Evolutionary conservation across 2,113 vertebrate genomes (phyloP).

Genomic region (Himantopus leucocephalus): DNA sequence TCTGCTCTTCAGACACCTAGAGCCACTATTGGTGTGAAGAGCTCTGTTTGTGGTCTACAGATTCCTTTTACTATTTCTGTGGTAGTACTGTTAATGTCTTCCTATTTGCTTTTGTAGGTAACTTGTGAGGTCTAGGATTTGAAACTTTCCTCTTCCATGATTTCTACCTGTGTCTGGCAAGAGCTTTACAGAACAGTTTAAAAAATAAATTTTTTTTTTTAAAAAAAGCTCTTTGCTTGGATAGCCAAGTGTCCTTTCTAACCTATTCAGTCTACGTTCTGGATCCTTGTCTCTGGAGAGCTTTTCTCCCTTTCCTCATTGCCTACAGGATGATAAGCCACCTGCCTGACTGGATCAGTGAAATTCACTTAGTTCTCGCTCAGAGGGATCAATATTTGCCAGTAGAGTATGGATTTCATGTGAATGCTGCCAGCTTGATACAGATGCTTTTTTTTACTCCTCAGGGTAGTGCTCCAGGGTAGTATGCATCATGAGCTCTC

Average conservation of each 20-base stretch:
- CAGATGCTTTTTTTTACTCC: not conserved
- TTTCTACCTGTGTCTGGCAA: not conserved
- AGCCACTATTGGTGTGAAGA: not conserved
- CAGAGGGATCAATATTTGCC: conserved; percentile 27
- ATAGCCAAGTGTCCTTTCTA: not conserved
- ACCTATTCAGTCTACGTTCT: not conserved
- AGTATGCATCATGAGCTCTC: not conserved
- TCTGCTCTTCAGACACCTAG: not conserved
- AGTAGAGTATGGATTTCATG: conserved; percentile 19
- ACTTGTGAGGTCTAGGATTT: not conserved
- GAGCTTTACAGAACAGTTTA: not conserved
- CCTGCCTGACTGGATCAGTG: conserved; percentile 7
- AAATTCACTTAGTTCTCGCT: not conserved
- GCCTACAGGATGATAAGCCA: not conserved
- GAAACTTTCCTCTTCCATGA: not conserved
- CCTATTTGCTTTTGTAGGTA: not conserved
- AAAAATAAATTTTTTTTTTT: not conserved
- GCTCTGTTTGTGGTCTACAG: not conserved
- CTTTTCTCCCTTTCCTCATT: not conserved
- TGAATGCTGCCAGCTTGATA: not conserved
- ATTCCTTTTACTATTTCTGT: not conserved
- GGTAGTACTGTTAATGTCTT: not conserved
- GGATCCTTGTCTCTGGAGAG: not conserved
- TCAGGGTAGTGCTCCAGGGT: conserved; percentile 17
- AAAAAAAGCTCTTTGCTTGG: not conserved